Evolutionary conservation across 2,888 invertebrate genomes (phyloP).

Genomic region (Drosophila barbarae): DNA sequence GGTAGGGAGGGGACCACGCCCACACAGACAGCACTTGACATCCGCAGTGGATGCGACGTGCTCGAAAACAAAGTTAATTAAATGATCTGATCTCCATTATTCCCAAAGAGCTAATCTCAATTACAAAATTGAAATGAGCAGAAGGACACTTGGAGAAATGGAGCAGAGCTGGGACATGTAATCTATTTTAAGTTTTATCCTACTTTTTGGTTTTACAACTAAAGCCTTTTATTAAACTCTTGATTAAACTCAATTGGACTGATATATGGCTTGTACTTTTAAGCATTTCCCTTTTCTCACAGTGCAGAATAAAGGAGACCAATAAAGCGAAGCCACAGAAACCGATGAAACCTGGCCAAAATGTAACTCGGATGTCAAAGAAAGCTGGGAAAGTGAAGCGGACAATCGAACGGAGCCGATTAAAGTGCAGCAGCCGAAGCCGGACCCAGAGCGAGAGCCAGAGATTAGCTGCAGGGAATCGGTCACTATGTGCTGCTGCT

Average conservation of each 20-base stretch:
- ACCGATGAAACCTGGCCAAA: constrained; percentile 61
- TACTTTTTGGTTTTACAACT: neutral
- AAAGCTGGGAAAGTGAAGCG: constrained; percentile 70
- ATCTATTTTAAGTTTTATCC: neutral
- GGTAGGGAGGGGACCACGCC: constrained; percentile 24
- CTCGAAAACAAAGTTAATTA: constrained; percentile 77
- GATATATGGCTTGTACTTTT: neutral
- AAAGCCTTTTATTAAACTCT: neutral
- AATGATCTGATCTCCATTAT: constrained; percentile 78
- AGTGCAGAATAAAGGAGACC: constrained; percentile 21
- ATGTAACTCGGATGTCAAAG: constrained; percentile 71
- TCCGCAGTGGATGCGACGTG: constrained; percentile 52
- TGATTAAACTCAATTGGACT: neutral
- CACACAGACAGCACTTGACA: constrained; percentile 50
- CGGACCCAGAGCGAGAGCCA: neutral
- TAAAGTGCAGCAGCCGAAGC: constrained; percentile 48
- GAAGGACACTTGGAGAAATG: constrained; percentile 34
- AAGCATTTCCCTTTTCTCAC: neutral
- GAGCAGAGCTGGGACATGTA: too few species aligned
- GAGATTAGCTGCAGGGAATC: constrained; percentile 25
- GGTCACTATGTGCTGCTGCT: constrained; percentile 13
- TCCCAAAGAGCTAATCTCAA: constrained; percentile 76
- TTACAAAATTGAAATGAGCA: constrained; percentile 78
- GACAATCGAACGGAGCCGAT: constrained; percentile 52
- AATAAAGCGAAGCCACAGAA: constrained; percentile 27